Base-by-base conservation (phyloP, 1,140 invertebrate genomes). In the Leptinotarsa undecemlineata region DNA sequence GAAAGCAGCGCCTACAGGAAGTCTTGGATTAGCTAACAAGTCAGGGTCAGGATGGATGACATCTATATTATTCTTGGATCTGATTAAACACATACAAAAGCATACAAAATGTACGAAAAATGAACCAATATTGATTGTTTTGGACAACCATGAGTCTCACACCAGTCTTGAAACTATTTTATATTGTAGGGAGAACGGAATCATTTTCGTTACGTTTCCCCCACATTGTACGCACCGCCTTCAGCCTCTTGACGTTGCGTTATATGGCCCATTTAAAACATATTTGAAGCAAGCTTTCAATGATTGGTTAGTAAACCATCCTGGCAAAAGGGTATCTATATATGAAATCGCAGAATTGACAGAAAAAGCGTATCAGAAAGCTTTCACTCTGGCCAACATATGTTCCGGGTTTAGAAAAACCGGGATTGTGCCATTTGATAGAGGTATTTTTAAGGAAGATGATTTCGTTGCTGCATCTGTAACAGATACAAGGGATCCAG, bases 21-120 rank as follows among this genome's bases (percentile, higher is more conserved):
- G 82, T 69, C 75, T 85, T 47, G 87, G 86, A 68, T 78, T 78
- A 61, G 84, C 86, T 8, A 83, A 84, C 78, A 79, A 48, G 72
- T 85, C 79, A 80, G 88, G 87, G 4, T 85, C 79, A 80, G 88
- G 87, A 4, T 88, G 87, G 62, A 64, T 70, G 48, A 70, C 21
- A 15, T 23, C 26, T 68, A 47, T n/a, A 11, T 11, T 68, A 57
- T 57, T 57, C n/a, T 19, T 57, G 51, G 51, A 57, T 15, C 15
- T 57, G 51, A 15, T 57, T 15, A 57, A 57, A n/a, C 51, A 57
- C n/a, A 57, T 57, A 17, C 51, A 57, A 57, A 57, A 57, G 51
- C 15, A 57, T 17, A 57, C 51, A 57, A 17, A 15, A 17, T 57
- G 51, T 26, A 81, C 81, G 20, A 68, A 64, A 66, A 79, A 84